These are phyloP conservation scores for Crypturellus tataupa DNA, from an alignment of 2,797 vertebrate species.

Conservation along the genomic window DNA sequence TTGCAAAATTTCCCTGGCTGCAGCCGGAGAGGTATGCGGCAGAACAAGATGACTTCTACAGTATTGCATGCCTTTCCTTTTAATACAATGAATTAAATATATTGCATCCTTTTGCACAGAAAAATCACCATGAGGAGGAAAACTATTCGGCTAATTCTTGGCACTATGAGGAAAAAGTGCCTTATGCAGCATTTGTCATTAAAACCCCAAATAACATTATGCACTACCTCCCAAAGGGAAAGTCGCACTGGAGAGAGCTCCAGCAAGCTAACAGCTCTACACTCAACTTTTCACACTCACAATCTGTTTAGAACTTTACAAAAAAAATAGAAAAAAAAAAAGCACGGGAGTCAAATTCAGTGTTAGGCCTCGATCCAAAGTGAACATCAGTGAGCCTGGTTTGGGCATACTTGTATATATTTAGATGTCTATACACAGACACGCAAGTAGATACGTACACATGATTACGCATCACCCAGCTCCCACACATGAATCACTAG, in stretches of 20 bases:
- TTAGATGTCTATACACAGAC: fast-evolving
- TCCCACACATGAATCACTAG: background rate
- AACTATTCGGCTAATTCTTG: background rate
- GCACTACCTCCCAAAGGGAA: background rate
- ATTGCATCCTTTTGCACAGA: background rate
- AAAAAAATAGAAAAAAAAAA: background rate
- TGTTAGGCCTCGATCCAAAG: background rate
- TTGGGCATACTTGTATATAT: fast-evolving
- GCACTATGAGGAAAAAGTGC: fast-evolving
- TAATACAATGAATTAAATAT: background rate
- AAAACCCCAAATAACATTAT: background rate
- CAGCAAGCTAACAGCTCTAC: background rate
- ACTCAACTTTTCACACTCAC: background rate
- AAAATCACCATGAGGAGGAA: background rate
- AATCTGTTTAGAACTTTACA: background rate
- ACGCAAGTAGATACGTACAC: background rate
- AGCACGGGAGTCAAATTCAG: background rate
- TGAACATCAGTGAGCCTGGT: background rate
- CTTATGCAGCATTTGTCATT: background rate
- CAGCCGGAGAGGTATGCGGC: background rate
- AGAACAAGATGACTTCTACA: background rate
- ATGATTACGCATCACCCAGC: background rate
- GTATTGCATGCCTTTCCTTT: background rate
- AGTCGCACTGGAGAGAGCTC: background rate
- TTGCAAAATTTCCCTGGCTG: background rate